Percentiles rank a stretch among this genome's conserved stretches.
phyloP scores from a whole-genome alignment of 2,888 invertebrate genomes.

The Leucophora obtusa region DNA sequence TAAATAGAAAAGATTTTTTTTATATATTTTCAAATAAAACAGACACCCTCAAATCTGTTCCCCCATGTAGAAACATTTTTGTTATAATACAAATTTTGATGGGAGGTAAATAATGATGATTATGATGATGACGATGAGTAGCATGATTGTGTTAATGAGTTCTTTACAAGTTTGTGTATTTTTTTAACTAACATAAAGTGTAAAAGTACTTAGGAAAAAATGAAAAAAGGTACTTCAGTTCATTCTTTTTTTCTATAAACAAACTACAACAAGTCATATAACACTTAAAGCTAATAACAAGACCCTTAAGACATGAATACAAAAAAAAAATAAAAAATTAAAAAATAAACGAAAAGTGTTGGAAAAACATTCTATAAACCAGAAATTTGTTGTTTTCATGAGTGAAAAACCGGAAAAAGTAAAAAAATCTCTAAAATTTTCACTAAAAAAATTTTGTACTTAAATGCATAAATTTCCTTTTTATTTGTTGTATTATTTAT shows the following conservation, averaged over 20 bases:
- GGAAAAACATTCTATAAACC: background rate
- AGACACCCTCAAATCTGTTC: background rate
- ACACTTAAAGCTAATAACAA: constrained; percentile 55
- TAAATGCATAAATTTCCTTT: constrained; percentile 49
- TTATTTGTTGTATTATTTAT: background rate
- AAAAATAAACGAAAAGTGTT: background rate
- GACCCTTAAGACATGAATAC: constrained; percentile 39
- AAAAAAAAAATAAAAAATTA: constrained; percentile 15
- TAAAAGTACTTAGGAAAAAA: constrained; percentile 47
- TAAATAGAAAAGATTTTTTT: constrained; percentile 21
- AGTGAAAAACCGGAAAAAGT: constrained; percentile 14
- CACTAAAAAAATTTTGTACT: constrained; percentile 6
- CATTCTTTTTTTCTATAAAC: constrained; percentile 16
- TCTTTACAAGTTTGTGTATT: constrained; percentile 30
- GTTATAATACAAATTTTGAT: background rate
- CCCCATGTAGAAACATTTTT: background rate
- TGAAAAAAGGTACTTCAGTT: constrained; percentile 34
- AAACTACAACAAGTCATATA: constrained; percentile 54
- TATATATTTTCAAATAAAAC: constrained; percentile 17
- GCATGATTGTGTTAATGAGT: constrained; percentile 62
- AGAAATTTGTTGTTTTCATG: background rate
- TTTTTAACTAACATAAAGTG: constrained; percentile 4
- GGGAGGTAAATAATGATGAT: constrained; percentile 13
- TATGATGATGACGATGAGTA: constrained; percentile 57
- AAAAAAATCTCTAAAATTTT: constrained; percentile 3